Percentiles rank a stretch among this genome's conserved stretches.
Evolutionary conservation across 1,140 invertebrate species (phyloP).

Genomic region (Zaprionus taronus): DNA sequence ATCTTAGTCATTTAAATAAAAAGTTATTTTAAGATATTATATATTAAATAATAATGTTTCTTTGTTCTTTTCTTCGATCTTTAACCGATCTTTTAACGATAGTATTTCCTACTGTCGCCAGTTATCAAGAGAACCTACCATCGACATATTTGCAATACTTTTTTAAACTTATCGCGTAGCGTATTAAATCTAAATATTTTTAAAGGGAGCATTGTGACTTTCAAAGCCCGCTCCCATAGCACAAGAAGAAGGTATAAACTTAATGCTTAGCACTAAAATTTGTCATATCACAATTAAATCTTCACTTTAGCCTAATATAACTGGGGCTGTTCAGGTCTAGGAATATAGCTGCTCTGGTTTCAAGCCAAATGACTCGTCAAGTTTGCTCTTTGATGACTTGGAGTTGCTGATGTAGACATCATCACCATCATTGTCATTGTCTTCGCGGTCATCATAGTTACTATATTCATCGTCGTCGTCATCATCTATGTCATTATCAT

Average conservation of each 20-base stretch:
- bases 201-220: conserved; percentile 9
- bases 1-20: not conserved
- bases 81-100: not conserved
- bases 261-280: conserved; percentile 27
- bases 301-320: conserved; percentile 5
- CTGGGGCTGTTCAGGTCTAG: not conserved
- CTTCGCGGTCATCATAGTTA: conserved; percentile 30
- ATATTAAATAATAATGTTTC: not conserved
- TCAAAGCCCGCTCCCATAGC: conserved; percentile 26
- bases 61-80: not conserved
- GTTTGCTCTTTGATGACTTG: conserved; percentile 28
- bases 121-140: not conserved
- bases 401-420: conserved; percentile 31
- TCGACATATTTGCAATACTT: conserved; percentile 2
- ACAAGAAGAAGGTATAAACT: conserved; percentile 13
- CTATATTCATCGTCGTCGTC: conserved; percentile 22
- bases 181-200: conserved; percentile 13
- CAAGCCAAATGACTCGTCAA: not conserved
- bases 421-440: conserved; percentile 17
- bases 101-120: not conserved
- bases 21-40: not conserved
- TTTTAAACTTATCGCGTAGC: not conserved
- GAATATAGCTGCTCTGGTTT: not conserved
- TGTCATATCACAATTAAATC: conserved; percentile 59
- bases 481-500: conserved; percentile 16